Conservation (phyloP, 92 coral and sea anemone genomes). For the Palythoa grandis region DNA sequence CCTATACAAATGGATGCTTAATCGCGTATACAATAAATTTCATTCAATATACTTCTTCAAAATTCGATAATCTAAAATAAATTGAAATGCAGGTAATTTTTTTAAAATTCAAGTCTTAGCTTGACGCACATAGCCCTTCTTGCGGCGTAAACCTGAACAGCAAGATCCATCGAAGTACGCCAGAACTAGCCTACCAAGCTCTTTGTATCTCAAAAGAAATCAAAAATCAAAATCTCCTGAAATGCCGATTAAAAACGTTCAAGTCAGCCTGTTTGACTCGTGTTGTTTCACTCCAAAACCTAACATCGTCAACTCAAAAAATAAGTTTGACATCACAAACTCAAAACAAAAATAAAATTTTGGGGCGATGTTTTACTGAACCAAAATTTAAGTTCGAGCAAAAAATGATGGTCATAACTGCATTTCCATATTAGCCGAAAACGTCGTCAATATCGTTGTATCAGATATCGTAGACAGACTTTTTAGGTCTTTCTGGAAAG, state of each 20-base stretch:
- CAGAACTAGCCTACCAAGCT: not conserved
- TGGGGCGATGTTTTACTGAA: not conserved
- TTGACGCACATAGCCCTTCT: not conserved
- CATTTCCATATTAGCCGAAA: not conserved
- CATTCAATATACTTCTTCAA: not conserved
- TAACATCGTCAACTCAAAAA: not conserved
- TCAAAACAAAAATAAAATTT: not conserved
- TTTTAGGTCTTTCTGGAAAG: slow-evolving; percentile 57
- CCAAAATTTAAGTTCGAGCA: not conserved
- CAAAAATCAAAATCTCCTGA: not conserved
- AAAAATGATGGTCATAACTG: not conserved
- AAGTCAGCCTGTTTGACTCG: not conserved
- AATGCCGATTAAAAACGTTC: not conserved
- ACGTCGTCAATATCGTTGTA: no score
- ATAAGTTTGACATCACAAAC: not conserved
- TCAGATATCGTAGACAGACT: slow-evolving; percentile 74
- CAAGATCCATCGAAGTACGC: not conserved
- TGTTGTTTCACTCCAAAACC: not conserved
- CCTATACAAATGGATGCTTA: not conserved
- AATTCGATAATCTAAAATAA: slow-evolving; percentile 5
- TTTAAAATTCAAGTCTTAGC: not conserved
- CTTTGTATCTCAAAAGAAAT: not conserved
- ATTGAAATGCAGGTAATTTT: not conserved
- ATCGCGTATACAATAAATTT: not conserved
- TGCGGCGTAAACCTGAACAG: not conserved